Evolutionary conservation across 2,888 invertebrate species (phyloP), one percentile per base, ranked within the genome.

Genomic region (Tiphia femorata): DNA sequence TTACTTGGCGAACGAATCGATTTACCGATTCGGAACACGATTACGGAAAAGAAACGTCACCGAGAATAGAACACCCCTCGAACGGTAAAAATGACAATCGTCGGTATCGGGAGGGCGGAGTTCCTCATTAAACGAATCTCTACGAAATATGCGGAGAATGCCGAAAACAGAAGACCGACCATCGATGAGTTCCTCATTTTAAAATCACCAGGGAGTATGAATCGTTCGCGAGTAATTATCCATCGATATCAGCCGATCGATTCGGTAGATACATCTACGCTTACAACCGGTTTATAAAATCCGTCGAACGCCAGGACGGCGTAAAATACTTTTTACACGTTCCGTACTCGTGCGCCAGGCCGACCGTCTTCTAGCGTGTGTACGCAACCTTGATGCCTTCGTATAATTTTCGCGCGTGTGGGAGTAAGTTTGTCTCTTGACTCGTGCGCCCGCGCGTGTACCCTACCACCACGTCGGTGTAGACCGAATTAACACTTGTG

Each of bases 241-340:
- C 33, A n/a, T 33, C n/a, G 12, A 33, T n/a, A 6, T 12, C 2
- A 29, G 2, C 12, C 29, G 29, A 6, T 49, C 33, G 48, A 50
- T 52, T 30, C 27, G 30, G 17, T 47, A 52, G 30, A 42, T 29
- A 37, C 12, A 10, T 43, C 20, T 29, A 25, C 35, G 21, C n/a
- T 50, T 54, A 44, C 55, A 49, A 59, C 67, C 70, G 58, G 61
- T 70, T 67, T 63, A 61, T 55, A 51, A n/a, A n/a, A 61, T 67
- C 58, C 56, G 55, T 70, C 54, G 49, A 58, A 61, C 47, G 30
- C 33, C 61, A 49, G 12, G 53, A 43, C 58, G 60, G 30, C 59
- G 58, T 40, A 58, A 49, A 57, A 62, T 50, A 61, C 52, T 43
- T 30, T 27, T 62, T 53, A 59, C 65, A 63, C 70, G 62, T 70